These are phyloP conservation scores for Hemibagrus wyckioides DNA, from an alignment of 2,113 vertebrate genomes.

Conservation along the genomic window DNA sequence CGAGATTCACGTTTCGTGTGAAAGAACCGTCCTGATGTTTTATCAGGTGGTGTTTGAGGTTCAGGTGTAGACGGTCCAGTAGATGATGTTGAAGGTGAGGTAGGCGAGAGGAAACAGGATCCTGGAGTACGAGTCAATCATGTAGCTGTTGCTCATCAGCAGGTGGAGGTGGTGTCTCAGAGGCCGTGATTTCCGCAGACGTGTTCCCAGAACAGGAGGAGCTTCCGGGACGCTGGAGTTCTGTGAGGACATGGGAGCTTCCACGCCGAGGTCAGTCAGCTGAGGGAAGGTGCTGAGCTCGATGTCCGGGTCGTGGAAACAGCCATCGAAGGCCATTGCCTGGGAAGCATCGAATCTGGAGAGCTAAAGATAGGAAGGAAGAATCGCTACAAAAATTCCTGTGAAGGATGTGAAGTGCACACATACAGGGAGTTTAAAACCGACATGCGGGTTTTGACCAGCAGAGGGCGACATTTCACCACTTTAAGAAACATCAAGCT, in stretches of 20 bases:
- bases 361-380: constrained; percentile 66
- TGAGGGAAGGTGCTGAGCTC: constrained; percentile 73
- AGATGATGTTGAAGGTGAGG: constrained; percentile 90
- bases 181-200: constrained; percentile 75
- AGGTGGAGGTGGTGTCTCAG: constrained; percentile 78
- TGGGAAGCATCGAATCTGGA: constrained; percentile 82
- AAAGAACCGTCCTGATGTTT: background rate
- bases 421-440: background rate
- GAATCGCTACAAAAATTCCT: background rate
- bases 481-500: background rate
- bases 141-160: constrained; percentile 87
- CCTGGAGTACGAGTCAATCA: constrained; percentile 89
- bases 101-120: constrained; percentile 87
- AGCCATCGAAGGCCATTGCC: constrained; percentile 89
- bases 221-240: constrained; percentile 45
- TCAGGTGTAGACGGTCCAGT: constrained; percentile 89
- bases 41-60: background rate
- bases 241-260: constrained; percentile 53
- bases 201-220: constrained; percentile 61
- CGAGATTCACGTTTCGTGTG: background rate
- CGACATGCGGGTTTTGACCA: constrained; percentile 35
- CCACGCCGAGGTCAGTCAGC: constrained; percentile 51
- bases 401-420: background rate
- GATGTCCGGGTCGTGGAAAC: constrained; percentile 79
- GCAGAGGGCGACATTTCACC: constrained; percentile 51